Percentiles rank a stretch among this genome's conserved stretches.
These are phyloP conservation scores for Fabriciana adippe DNA, from an alignment of 2,888 invertebrate species.

Conservation along the genomic window DNA sequence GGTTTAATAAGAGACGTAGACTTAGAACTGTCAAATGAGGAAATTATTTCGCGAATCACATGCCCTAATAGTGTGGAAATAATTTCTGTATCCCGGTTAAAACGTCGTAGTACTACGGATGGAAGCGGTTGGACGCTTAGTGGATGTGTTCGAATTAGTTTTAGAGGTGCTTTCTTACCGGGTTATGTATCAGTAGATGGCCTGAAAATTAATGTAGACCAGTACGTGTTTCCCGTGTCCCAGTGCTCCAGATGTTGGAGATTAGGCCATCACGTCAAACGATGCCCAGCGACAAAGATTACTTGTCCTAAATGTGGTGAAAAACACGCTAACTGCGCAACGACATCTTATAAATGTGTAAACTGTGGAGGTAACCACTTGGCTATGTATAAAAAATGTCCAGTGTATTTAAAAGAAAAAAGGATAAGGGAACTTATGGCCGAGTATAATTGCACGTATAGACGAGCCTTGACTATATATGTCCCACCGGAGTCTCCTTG, in stretches of 20 bases:
- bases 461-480: constrained; percentile 12
- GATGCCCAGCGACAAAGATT: constrained; percentile 32
- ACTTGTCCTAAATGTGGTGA: constrained; percentile 39
- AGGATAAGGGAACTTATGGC: constrained; percentile 40
- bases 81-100: neutral
- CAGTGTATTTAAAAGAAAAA: constrained; percentile 41
- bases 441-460: constrained; percentile 35
- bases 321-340: constrained; percentile 40
- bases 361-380: constrained; percentile 41
- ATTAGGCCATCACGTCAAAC: constrained; percentile 25
- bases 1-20: constrained; percentile 43
- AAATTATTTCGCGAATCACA: constrained; percentile 29
- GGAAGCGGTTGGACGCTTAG: constrained; percentile 34
- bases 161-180: constrained; percentile 37
- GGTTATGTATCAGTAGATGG: constrained; percentile 31
- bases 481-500: constrained; percentile 4
- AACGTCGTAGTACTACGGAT: neutral
- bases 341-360: constrained; percentile 28
- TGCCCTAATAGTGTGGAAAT: neutral
- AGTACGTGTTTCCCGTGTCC: constrained; percentile 40
- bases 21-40: constrained; percentile 37
- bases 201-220: constrained; percentile 37
- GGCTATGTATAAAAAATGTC: constrained; percentile 40
- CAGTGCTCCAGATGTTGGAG: constrained; percentile 42
- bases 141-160: constrained; percentile 40